Evolutionary conservation across 37 sponge, comb jelly and placozoan species (phyloP), one percentile per base, ranked within the genome.

Genomic region (Ianthella basta): DNA sequence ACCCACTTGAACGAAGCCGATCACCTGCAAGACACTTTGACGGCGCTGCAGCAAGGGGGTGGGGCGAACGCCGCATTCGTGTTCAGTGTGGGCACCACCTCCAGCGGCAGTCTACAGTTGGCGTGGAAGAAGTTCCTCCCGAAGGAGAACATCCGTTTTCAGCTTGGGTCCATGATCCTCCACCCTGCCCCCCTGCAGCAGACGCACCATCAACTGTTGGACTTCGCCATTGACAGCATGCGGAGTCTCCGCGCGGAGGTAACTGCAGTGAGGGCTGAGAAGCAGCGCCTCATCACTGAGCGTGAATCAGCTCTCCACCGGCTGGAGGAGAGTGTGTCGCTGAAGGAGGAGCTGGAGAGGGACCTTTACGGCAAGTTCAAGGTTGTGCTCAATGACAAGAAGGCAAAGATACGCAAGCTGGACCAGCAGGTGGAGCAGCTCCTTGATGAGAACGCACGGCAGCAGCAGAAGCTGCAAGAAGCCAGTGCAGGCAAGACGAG

Each of bases 321-420:
- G 12, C 83, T 89, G 20, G 85, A 87, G 27, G 25, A 87, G 25
- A n/a, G 72, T 65, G 82, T 83, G 27, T 16, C 27, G 0, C 34
- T 84, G 23, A 84, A 93, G 55, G 90, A 89, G 60, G 70, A 89
- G 15, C 5, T 80, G 3, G 93, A 93, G 33, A 82, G 57, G 32
- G 90, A 89, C 14, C 53, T 93, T n/a, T 93, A 41, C 72, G 69
- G 88, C 38, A 93, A 93, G 60, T 93, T 93, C 70, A 87, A 87
- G 82, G 30, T 87, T 4, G 87, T 93, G 1, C 82, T 93, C 2
- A 93, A 93, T 85, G 86, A 81, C 21, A 93, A 93, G 70, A 93
- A 93, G 54, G 66, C 82, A 0, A 93, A 93, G 32, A 93, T 93
- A 19, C 60, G 90, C 32, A 41, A 40, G 20, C 80, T 93, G n/a